Percentiles rank a stretch among this genome's conserved stretches.
phyloP scores from a whole-genome alignment of 2,113 vertebrate genomes.

The Heteronetta atricapilla region DNA sequence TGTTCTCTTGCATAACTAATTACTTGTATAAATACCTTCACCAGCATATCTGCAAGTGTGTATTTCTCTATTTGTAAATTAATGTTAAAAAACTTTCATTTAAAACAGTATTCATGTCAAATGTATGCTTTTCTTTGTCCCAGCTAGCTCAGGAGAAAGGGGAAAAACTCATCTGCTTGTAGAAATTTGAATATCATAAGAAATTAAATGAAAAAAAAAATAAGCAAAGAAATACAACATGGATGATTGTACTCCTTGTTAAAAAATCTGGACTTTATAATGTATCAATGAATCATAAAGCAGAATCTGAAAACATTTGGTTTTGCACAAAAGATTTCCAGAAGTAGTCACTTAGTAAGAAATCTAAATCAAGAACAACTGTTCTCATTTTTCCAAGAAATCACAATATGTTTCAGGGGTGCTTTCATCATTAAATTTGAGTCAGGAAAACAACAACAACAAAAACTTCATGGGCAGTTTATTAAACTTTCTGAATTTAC shows the following conservation, averaged over 20 bases:
- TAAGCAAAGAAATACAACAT: not conserved
- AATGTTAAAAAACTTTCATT: not conserved
- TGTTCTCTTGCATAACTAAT: not conserved
- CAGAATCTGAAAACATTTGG: not conserved
- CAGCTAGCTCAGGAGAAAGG: not conserved
- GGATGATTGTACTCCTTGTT: not conserved
- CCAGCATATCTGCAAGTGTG: fast-evolving
- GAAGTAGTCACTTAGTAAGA: not conserved
- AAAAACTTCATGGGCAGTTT: not conserved
- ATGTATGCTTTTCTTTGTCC: not conserved
- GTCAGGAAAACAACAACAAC: not conserved
- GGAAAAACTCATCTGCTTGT: not conserved
- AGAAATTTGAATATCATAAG: not conserved
- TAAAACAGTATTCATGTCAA: not conserved
- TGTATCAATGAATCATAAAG: not conserved
- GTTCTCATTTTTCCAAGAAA: not conserved
- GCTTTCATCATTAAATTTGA: not conserved
- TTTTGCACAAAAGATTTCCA: not conserved
- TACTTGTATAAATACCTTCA: not conserved
- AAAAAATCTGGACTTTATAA: not conserved
- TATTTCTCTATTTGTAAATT: not conserved
- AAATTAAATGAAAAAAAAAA: not conserved
- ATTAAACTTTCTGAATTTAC: not conserved
- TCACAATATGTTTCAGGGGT: not conserved
- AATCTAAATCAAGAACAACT: not conserved